These are phyloP conservation scores for Nesidiocoris tenuis DNA, from an alignment of 2,888 invertebrate genomes.

Conservation along the genomic window DNA sequence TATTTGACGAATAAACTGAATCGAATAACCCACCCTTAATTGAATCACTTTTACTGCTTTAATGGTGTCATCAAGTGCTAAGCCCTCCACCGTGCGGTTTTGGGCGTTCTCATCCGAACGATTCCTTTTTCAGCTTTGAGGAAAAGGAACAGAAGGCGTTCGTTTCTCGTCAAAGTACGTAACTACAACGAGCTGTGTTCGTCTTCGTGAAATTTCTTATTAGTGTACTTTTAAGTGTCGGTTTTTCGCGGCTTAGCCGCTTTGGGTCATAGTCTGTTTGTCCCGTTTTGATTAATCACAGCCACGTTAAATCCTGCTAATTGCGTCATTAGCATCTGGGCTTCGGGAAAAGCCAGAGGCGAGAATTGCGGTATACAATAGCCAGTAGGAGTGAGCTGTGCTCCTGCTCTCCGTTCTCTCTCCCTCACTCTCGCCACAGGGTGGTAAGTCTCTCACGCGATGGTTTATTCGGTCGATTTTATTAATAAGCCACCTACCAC, in stretches of 20 bases:
- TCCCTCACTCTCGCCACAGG: background rate
- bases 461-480: slow-evolving; percentile 13
- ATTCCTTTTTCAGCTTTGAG: too few species aligned
- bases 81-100: too few species aligned
- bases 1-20: too few species aligned
- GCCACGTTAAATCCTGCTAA: slow-evolving; percentile 16
- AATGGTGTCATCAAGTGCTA: too few species aligned
- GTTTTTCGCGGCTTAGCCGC: background rate
- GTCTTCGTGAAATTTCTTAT: background rate
- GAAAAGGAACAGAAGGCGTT: too few species aligned
- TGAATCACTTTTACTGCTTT: too few species aligned
- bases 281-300: slow-evolving; percentile 2
- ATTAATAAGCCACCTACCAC: slow-evolving; percentile 10
- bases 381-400: background rate
- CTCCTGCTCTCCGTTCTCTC: background rate
- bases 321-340: slow-evolving; percentile 23
- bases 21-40: too few species aligned
- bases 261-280: background rate
- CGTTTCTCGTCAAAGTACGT: too few species aligned
- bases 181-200: too few species aligned
- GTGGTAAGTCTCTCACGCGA: slow-evolving; percentile 17
- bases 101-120: too few species aligned
- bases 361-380: background rate
- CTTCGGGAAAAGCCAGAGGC: background rate
- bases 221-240: background rate